Evolutionary conservation across 2,113 vertebrate genomes (phyloP).

Genomic region (Rynchops niger): DNA sequence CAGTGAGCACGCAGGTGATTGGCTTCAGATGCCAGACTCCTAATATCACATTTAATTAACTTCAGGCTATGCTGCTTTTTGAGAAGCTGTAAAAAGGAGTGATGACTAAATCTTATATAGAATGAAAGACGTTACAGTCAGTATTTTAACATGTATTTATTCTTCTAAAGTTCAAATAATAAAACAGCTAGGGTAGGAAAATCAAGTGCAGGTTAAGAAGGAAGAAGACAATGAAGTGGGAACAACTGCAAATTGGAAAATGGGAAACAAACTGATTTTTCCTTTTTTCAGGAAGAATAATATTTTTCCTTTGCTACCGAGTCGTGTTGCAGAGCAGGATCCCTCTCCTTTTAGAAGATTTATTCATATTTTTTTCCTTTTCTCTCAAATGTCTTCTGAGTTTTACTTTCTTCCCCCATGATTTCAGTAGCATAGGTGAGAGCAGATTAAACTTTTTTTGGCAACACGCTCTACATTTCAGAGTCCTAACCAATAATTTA

Average conservation of each 20-base stretch:
- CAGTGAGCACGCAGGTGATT: not conserved
- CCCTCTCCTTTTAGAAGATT: not conserved
- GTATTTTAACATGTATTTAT: not conserved
- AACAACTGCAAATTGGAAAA: not conserved
- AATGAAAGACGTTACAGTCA: not conserved
- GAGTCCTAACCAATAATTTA: not conserved
- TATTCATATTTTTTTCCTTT: not conserved
- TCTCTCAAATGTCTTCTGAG: not conserved
- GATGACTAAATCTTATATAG: not conserved
- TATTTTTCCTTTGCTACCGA: not conserved
- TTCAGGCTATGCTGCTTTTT: not conserved
- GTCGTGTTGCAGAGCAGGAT: not conserved
- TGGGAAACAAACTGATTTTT: not conserved
- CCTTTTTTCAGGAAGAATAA: not conserved
- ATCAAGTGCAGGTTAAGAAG: not conserved
- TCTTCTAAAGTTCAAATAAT: not conserved
- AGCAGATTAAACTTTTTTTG: not conserved
- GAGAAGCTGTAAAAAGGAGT: not conserved
- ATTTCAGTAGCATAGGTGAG: not conserved
- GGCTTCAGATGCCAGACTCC: not conserved
- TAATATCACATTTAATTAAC: not conserved
- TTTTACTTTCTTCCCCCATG: not conserved
- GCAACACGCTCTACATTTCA: fast-evolving
- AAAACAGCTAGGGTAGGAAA: not conserved
- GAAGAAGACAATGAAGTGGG: not conserved